A percentile compares a stretch with the other conserved stretches of the same genome.
Evolutionary conservation across 2,888 invertebrate genomes (phyloP).

Genomic region (Muscina levida): DNA sequence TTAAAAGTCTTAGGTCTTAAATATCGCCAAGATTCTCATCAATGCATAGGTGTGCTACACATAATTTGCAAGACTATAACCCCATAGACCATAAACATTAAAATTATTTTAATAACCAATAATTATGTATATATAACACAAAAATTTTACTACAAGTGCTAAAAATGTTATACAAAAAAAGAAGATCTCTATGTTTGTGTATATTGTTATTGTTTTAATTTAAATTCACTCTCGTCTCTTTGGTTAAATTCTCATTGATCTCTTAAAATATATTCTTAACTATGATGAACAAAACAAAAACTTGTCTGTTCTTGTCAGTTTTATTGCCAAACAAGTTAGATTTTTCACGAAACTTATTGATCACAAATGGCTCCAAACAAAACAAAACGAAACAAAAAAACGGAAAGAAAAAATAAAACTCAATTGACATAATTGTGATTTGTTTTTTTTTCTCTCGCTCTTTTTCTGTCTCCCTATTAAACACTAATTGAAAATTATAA

Average conservation of each 20-base stretch:
- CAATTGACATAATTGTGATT: constrained; percentile 77
- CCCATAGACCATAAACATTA: too few relatives aligned
- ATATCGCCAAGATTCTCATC: too few relatives aligned
- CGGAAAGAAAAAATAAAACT: background rate
- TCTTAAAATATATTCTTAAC: constrained; percentile 25
- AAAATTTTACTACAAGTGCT: too few relatives aligned
- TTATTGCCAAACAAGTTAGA: constrained; percentile 80
- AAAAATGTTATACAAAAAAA: constrained; percentile 68
- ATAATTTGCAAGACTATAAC: too few relatives aligned
- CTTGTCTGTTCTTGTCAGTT: constrained; percentile 79
- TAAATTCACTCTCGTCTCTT: background rate
- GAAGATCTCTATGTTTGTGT: constrained; percentile 50
- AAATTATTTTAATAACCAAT: too few relatives aligned
- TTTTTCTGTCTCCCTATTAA: too few relatives aligned
- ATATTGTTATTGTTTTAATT: constrained; percentile 21
- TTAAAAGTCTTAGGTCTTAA: too few relatives aligned
- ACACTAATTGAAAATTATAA: constrained; percentile 64
- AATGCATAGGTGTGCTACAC: too few relatives aligned
- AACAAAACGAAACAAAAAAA: constrained; percentile 16
- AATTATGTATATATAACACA: too few relatives aligned
- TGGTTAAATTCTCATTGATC: constrained; percentile 12
- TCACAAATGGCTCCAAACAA: constrained; percentile 80
- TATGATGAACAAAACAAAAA: constrained; percentile 56
- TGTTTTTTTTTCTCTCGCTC: constrained; percentile 51
- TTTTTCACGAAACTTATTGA: constrained; percentile 81